Percentiles rank a stretch among this genome's conserved stretches.
Conservation (phyloP, 1,140 invertebrate genomes). For the Lasaia peninsularis region DNA sequence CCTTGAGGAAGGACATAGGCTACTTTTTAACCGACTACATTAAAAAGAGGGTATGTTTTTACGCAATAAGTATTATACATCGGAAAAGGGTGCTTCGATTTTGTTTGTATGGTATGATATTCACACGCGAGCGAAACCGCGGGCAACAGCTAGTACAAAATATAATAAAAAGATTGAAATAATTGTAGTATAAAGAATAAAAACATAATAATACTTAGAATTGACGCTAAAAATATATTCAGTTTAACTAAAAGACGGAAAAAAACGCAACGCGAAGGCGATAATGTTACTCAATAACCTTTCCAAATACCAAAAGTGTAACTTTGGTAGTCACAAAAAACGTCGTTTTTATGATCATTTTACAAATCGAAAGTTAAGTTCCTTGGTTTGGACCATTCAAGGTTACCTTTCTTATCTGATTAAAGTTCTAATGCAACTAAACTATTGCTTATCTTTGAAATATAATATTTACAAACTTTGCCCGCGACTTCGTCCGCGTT, state of each 20-base stretch:
- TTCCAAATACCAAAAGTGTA: slow-evolving; percentile 2
- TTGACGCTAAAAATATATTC: background rate
- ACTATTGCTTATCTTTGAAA: background rate
- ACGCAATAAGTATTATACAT: too few relatives aligned
- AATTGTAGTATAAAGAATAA: too few relatives aligned
- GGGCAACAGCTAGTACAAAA: too few relatives aligned
- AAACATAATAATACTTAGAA: too few relatives aligned
- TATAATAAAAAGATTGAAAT: too few relatives aligned
- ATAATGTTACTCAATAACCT: slow-evolving; percentile 9
- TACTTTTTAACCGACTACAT: too few relatives aligned
- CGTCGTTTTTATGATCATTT: background rate
- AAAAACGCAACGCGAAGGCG: background rate
- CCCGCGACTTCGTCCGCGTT: too few relatives aligned
- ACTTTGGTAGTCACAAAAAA: slow-evolving; percentile 1
- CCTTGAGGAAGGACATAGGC: too few relatives aligned
- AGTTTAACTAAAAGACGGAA: background rate
- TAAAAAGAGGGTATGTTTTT: too few relatives aligned
- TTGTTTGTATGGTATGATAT: too few relatives aligned
- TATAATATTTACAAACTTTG: background rate
- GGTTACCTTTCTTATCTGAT: background rate
- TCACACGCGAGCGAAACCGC: too few relatives aligned
- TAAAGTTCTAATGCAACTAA: background rate
- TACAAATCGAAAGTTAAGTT: slow-evolving; percentile 9
- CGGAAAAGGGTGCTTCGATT: too few relatives aligned
- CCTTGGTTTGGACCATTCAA: background rate